Percentiles rank a stretch among this genome's conserved stretches.
phyloP scores from a whole-genome alignment of 2,797 vertebrate species.

The Melanotaenia maccullochi region DNA sequence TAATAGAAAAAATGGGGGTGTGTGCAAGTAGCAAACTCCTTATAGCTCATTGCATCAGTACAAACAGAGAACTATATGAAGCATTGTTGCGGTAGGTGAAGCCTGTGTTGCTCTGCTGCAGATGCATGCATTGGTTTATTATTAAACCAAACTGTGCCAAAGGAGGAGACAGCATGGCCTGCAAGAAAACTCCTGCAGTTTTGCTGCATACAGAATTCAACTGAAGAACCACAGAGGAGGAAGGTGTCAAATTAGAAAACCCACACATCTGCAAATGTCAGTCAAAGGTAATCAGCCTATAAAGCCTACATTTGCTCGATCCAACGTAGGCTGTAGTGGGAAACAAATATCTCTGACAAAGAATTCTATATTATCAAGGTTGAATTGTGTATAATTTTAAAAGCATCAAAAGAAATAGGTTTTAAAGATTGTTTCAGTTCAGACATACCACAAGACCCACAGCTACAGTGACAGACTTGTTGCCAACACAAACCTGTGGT shows the following conservation, averaged over 20 bases:
- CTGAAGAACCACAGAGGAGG: conserved; percentile 9
- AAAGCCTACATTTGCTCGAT: neutral
- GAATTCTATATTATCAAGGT: neutral
- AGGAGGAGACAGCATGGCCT: conserved; percentile 10
- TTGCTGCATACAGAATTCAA: conserved; percentile 15
- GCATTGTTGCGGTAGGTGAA: conserved; percentile 14
- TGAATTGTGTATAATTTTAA: neutral
- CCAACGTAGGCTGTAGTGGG: neutral
- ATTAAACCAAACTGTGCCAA: conserved; percentile 49
- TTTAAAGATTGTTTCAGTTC: neutral
- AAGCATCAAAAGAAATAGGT: neutral
- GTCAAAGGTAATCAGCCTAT: neutral
- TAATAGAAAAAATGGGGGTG: neutral
- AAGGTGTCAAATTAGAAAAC: conserved; percentile 13
- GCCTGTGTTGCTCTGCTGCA: conserved; percentile 54
- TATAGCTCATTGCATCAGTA: neutral
- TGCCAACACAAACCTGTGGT: neutral
- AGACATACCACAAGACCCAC: neutral
- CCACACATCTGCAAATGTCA: conserved; percentile 15
- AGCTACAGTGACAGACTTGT: neutral
- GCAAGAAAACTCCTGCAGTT: neutral
- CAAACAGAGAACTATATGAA: conserved; percentile 11
- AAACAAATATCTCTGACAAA: neutral
- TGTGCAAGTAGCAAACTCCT: neutral
- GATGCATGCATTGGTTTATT: conserved; percentile 49